These are phyloP conservation scores for Lophotis ruficrista DNA, from an alignment of 2,113 vertebrate genomes.

Conservation along the genomic window DNA sequence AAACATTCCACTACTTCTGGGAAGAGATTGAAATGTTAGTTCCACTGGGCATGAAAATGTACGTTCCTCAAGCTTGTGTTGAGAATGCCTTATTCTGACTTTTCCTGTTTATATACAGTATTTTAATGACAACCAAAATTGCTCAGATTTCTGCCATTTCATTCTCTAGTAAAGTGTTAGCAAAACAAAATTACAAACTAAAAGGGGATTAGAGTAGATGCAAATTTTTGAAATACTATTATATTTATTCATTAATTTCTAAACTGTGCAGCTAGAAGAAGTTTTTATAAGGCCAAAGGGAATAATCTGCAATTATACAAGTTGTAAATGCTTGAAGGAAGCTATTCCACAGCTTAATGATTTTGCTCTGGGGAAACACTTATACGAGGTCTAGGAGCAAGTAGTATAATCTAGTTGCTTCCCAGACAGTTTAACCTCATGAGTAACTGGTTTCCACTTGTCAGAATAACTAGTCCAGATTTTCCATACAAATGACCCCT, in stretches of 20 bases:
- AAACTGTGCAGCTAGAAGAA: slow-evolving; percentile 28
- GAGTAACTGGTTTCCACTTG: not conserved
- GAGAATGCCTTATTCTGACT: slow-evolving; percentile 75
- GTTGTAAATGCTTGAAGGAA: slow-evolving; percentile 39
- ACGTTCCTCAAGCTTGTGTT: slow-evolving; percentile 61
- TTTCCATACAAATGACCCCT: not conserved
- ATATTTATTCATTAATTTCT: slow-evolving; percentile 33
- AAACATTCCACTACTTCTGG: slow-evolving; percentile 58
- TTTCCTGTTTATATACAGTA: slow-evolving; percentile 70
- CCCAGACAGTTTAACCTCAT: not conserved
- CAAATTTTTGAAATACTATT: slow-evolving; percentile 21
- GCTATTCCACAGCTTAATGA: not conserved
- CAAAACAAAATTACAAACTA: not conserved
- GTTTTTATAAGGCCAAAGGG: not conserved
- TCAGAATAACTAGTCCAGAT: not conserved
- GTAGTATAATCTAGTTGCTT: not conserved
- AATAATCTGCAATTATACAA: slow-evolving; percentile 26
- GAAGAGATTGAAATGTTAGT: slow-evolving; percentile 52
- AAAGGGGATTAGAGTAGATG: not conserved
- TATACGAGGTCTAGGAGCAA: not conserved
- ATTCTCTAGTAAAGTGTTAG: slow-evolving; percentile 33
- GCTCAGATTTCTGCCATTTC: slow-evolving; percentile 55
- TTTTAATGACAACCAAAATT: slow-evolving; percentile 68
- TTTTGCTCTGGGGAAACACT: not conserved
- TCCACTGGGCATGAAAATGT: slow-evolving; percentile 51